Evolutionary conservation across 2,888 invertebrate species (phyloP).

Genomic region (Polietes domitor): DNA sequence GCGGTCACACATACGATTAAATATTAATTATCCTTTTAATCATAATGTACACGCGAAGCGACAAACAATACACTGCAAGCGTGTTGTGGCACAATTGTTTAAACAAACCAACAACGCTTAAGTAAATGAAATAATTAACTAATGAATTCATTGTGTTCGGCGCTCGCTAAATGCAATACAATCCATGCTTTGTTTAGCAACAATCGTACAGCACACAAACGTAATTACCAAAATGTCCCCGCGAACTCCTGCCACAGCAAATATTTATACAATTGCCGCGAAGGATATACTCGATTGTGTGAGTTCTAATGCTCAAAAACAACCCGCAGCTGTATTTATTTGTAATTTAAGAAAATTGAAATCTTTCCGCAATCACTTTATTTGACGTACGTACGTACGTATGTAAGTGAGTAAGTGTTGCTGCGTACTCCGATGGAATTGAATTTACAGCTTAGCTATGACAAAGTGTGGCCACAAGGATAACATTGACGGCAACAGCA

Average conservation of each 20-base stretch:
- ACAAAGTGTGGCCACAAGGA: constrained; percentile 62
- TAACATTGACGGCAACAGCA: constrained; percentile 18
- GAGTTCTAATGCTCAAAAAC: constrained; percentile 26
- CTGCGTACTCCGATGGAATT: constrained; percentile 51
- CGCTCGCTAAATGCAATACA: background rate
- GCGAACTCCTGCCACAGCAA: background rate
- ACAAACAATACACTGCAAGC: background rate
- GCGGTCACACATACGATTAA: constrained; percentile 27
- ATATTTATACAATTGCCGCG: background rate
- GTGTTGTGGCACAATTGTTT: constrained; percentile 9
- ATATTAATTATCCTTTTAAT: constrained; percentile 24
- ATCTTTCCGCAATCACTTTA: constrained; percentile 66
- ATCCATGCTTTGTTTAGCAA: background rate
- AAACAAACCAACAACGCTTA: constrained; percentile 56
- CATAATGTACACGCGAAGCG: background rate
- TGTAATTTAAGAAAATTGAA: constrained; percentile 65
- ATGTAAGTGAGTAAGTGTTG: background rate
- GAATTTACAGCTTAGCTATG: constrained; percentile 61
- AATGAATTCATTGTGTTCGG: constrained; percentile 46
- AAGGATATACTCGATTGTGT: background rate
- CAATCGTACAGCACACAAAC: background rate
- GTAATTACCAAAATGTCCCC: background rate
- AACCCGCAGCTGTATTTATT: constrained; percentile 63
- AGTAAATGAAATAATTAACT: constrained; percentile 58
- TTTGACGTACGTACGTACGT: constrained; percentile 31